These are phyloP conservation scores for Steinernema hermaphroditum DNA, from an alignment of 2,888 invertebrate genomes.

Conservation along the genomic window DNA sequence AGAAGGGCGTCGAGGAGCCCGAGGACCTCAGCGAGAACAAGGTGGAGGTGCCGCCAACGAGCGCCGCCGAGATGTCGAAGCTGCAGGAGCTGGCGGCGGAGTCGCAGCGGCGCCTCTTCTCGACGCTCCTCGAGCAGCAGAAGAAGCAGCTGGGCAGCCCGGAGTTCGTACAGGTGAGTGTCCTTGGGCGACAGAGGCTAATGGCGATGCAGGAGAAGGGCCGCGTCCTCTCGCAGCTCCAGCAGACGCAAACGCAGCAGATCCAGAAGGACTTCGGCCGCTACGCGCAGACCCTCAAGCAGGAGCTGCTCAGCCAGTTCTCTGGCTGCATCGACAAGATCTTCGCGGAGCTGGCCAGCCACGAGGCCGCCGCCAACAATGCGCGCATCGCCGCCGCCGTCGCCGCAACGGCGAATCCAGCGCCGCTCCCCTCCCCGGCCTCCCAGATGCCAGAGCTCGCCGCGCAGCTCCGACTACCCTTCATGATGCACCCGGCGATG, in stretches of 20 bases:
- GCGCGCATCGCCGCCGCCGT: constrained; percentile 37
- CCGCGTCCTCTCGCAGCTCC: constrained; percentile 29
- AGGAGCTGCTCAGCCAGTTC: constrained; percentile 82
- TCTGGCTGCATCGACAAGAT: constrained; percentile 85
- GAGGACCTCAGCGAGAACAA: constrained; percentile 28
- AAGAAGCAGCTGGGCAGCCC: constrained; percentile 67
- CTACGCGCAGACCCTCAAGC: constrained; percentile 86
- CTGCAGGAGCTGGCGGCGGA: constrained; percentile 88
- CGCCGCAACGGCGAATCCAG: constrained; percentile 33
- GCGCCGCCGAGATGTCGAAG: constrained; percentile 67
- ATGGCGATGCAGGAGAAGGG: constrained; percentile 32
- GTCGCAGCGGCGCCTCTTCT: constrained; percentile 87
- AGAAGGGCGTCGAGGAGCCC: constrained; percentile 17
- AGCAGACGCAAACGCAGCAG: constrained; percentile 26
- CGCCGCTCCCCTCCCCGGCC: constrained; percentile 27
- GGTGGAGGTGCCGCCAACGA: background rate
- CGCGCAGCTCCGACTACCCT: constrained; percentile 27
- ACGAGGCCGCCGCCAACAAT: constrained; percentile 28
- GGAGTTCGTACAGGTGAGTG: background rate
- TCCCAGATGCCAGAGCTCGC: constrained; percentile 33
- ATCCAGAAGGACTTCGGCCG: constrained; percentile 72
- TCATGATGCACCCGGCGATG: constrained; percentile 31
- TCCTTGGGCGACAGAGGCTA: background rate
- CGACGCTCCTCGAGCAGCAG: constrained; percentile 76
- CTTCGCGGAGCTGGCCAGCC: constrained; percentile 33